phyloP scores from a whole-genome alignment of 2,113 vertebrate genomes.

The Perccottus glenii region DNA sequence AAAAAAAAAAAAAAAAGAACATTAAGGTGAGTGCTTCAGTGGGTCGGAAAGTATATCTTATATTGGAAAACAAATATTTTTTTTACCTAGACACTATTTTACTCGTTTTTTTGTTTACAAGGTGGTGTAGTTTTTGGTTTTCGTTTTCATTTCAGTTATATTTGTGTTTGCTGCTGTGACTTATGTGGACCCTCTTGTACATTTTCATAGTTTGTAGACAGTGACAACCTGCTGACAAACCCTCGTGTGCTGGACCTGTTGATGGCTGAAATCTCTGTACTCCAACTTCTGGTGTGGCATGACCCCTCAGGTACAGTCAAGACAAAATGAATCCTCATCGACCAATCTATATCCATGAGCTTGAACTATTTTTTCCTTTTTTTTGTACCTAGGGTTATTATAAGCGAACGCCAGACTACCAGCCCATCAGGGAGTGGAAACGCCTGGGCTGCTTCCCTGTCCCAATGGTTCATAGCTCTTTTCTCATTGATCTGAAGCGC shows the following conservation, averaged over 20 bases:
- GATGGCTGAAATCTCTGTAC: slow-evolving; percentile 92
- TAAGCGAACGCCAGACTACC: slow-evolving; percentile 90
- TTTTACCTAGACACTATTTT: too few relatives aligned
- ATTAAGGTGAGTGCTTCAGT: too few relatives aligned
- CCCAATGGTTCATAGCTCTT: slow-evolving; percentile 96
- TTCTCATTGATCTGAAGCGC: slow-evolving; percentile 91
- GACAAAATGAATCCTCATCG: neutral
- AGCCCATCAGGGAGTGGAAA: slow-evolving; percentile 94
- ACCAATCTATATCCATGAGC: neutral
- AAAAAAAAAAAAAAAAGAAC: too few relatives aligned
- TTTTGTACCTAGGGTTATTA: slow-evolving; percentile 88
- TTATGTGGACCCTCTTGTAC: neutral
- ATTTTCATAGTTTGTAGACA: slow-evolving; percentile 86
- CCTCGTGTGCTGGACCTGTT: slow-evolving; percentile 86
- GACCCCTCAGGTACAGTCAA: slow-evolving; percentile 86
- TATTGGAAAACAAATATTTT: too few relatives aligned
- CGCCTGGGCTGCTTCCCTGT: slow-evolving; percentile 88
- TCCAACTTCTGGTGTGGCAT: slow-evolving; percentile 99
- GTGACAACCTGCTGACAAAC: slow-evolving; percentile 95
- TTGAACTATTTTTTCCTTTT: neutral
- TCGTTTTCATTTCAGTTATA: too few relatives aligned
- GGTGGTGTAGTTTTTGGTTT: too few relatives aligned
- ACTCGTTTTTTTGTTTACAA: too few relatives aligned
- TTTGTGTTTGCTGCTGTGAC: neutral
- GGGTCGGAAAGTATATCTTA: too few relatives aligned